Conservation (phyloP, 1,140 invertebrate genomes). For the Euwallacea similis region DNA sequence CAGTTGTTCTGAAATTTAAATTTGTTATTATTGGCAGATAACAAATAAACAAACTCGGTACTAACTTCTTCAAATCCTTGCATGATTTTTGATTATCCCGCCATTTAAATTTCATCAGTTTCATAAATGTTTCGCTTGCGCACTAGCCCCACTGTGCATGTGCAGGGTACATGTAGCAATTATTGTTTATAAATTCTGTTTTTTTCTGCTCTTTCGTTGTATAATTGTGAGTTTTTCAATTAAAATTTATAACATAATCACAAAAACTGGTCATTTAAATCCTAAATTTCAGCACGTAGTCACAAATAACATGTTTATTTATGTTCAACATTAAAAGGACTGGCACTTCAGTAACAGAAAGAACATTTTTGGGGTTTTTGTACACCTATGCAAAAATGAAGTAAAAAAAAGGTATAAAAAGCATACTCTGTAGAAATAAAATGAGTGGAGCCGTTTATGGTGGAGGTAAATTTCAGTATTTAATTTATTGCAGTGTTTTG, state of each 20-base stretch:
- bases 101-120: constrained; percentile 13
- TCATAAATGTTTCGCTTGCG: constrained; percentile 6
- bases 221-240: constrained; percentile 5
- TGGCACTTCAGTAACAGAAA: too few relatives aligned
- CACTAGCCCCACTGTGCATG: not conserved
- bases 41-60: not conserved
- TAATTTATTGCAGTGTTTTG: not conserved
- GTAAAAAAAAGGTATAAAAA: constrained; percentile 6
- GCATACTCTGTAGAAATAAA: constrained; percentile 18
- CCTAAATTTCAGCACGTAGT: too few relatives aligned
- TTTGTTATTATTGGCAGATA: too few relatives aligned
- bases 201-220: too few relatives aligned
- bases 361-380: too few relatives aligned
- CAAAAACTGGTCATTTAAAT: too few relatives aligned
- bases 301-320: too few relatives aligned
- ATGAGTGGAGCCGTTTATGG: constrained; percentile 59
- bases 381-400: constrained; percentile 12
- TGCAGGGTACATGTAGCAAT: too few relatives aligned
- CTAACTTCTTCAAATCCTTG: constrained; percentile 35
- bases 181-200: too few relatives aligned
- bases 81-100: constrained; percentile 33
- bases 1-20: constrained; percentile 43
- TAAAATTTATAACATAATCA: not conserved
- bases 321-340: too few relatives aligned
- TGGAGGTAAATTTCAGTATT: constrained; percentile 51